Evolutionary conservation across 2,113 vertebrate species (phyloP), one percentile per base, ranked within the genome.

Genomic region (Ageneiosus marmoratus): DNA sequence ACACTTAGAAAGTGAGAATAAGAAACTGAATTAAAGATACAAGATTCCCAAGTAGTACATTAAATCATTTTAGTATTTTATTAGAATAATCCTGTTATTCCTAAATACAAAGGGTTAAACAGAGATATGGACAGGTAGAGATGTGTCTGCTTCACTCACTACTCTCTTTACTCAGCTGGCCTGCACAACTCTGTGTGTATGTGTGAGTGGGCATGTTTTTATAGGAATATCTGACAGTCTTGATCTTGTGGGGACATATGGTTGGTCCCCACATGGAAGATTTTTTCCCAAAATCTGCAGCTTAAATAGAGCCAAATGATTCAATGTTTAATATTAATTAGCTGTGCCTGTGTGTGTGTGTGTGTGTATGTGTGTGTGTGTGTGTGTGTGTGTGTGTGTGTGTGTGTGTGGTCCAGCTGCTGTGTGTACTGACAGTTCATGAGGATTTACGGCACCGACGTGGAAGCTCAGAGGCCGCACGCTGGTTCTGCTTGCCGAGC

Each of bases 331-430:
- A 32, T 16, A 32, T 32, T 32, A n/a, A 70, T 46, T 24, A 44
- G 37, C 10, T n/a, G 4, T n/a, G n/a, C n/a, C n/a, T 85, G 67
- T 63, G 32, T 51, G 72, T 89, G 88, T 89, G 87, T 88, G 85
- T 72, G 69, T 46, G 41, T 44, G 24, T n/a, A 5, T 48, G 70
- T 74, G 70, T 74, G 48, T 77, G 74, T 37, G 41, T 58, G 56
- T 60, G 24, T 27, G 24, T 46, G 53, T 37, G 56, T 77, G 58
- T 53, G 58, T 77, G 81, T 11, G 22, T 46, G 32, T 85, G 67
- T 63, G 32, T 51, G 72, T 89, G 88, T 89, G 87, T 88, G 85
- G 85, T 85, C 85, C 20, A 24, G 41, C 34, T 46, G 34, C 48
- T 72, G 70, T 78, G 79, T 50, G 8, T 15, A 4, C 65, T 79